Conservation (phyloP, 2,113 vertebrate species). For the Gavia stellata region DNA sequence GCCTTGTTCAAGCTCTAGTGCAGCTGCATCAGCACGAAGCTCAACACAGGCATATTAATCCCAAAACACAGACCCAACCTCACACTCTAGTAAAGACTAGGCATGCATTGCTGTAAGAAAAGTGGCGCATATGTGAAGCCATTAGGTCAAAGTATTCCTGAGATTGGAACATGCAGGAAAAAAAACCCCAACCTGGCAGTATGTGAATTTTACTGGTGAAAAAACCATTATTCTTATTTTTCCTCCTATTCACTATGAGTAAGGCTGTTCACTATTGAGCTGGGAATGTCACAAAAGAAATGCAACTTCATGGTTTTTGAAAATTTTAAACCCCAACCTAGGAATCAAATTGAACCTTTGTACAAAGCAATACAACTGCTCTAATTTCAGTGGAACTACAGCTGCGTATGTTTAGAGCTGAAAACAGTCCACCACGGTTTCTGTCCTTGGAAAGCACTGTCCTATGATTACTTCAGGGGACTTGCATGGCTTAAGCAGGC, state of each 20-base stretch:
- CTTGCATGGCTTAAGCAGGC: neutral
- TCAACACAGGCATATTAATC: neutral
- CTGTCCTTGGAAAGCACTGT: neutral
- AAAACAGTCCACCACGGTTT: neutral
- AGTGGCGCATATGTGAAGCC: neutral
- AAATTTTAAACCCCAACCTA: neutral
- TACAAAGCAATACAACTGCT: neutral
- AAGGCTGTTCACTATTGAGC: neutral
- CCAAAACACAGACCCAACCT: neutral
- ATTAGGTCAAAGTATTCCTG: neutral
- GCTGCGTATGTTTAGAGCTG: neutral
- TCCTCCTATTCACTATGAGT: neutral
- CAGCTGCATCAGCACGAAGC: neutral
- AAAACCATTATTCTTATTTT: neutral
- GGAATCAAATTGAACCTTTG: neutral
- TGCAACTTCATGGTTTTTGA: neutral
- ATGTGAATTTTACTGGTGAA: neutral
- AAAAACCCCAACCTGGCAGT: neutral
- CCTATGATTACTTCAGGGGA: neutral
- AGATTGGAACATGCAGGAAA: rapidly evolving
- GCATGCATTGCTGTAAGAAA: rapidly evolving
- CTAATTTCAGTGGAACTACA: neutral
- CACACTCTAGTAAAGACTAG: neutral
- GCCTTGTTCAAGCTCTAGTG: neutral
- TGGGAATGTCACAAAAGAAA: neutral